These are phyloP conservation scores for Mallotus villosus DNA, from an alignment of 2,797 vertebrate genomes.

Conservation along the genomic window DNA sequence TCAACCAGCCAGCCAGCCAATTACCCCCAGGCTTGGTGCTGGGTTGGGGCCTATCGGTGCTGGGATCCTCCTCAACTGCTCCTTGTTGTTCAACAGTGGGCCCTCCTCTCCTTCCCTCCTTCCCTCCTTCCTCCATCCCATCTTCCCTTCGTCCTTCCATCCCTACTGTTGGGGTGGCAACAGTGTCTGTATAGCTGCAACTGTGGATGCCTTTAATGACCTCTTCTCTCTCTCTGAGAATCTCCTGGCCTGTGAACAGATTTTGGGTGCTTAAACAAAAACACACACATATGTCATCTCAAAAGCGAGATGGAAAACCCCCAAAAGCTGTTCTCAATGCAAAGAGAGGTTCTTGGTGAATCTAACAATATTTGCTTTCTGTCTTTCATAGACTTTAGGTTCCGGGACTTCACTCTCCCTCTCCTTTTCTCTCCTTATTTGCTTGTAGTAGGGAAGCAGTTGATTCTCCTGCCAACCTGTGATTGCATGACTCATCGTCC, in stretches of 20 bases:
- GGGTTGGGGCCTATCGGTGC: conserved; percentile 46
- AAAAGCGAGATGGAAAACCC: conserved; percentile 11
- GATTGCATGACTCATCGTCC: conserved; percentile 43
- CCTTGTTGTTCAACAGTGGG: neutral
- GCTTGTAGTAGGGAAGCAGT: conserved; percentile 44
- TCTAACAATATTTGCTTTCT: conserved; percentile 19
- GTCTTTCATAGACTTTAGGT: conserved; percentile 5
- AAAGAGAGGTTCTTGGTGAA: conserved; percentile 14
- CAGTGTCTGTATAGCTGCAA: conserved; percentile 24
- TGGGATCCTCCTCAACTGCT: conserved; percentile 35
- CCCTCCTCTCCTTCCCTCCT: neutral
- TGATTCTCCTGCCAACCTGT: conserved; percentile 46
- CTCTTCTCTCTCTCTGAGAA: conserved; percentile 5
- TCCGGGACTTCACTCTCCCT: neutral
- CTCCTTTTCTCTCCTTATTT: conserved; percentile 5
- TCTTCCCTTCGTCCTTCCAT: neutral
- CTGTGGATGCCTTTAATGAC: conserved; percentile 14
- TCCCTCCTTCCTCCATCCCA: conserved; percentile 2
- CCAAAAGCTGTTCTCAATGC: conserved; percentile 50
- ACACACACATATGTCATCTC: neutral
- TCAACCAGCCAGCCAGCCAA: conserved; percentile 37
- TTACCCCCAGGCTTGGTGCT: conserved; percentile 40
- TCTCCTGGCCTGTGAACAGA: conserved; percentile 23
- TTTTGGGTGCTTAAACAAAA: conserved; percentile 41
- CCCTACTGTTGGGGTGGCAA: neutral